These are phyloP conservation scores for Mus caroli DNA, from an alignment of 2,797 vertebrate genomes.

Conservation along the genomic window DNA sequence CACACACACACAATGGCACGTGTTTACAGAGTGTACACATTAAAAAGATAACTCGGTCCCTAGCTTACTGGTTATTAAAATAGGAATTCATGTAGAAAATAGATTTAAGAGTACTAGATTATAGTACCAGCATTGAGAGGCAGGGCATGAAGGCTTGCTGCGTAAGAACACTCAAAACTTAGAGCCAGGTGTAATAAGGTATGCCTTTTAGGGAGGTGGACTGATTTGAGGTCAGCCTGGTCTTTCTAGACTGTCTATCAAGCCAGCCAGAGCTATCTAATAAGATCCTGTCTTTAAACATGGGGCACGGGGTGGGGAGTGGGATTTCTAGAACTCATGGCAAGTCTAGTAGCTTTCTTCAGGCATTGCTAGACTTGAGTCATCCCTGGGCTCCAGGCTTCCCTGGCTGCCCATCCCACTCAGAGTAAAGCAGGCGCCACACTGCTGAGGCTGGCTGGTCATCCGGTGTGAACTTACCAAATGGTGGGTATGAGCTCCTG, in stretches of 20 bases:
- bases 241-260: neutral
- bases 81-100: neutral
- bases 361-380: neutral
- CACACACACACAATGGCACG: neutral
- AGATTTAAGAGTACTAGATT: neutral
- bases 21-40: neutral
- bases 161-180: neutral
- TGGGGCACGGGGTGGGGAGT: rapidly evolving
- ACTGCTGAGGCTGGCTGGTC: neutral
- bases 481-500: neutral
- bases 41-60: neutral
- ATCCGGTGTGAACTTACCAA: neutral
- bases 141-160: neutral
- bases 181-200: neutral
- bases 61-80: neutral
- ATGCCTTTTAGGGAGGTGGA: neutral
- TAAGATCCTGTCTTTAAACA: neutral
- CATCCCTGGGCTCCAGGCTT: neutral
- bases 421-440: too few species aligned
- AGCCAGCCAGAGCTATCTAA: neutral
- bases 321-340: neutral
- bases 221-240: neutral
- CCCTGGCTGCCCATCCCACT: neutral
- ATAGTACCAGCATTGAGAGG: neutral
- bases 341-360: neutral